Conservation (phyloP, 2,113 vertebrate species). For the Azemiops feae region DNA sequence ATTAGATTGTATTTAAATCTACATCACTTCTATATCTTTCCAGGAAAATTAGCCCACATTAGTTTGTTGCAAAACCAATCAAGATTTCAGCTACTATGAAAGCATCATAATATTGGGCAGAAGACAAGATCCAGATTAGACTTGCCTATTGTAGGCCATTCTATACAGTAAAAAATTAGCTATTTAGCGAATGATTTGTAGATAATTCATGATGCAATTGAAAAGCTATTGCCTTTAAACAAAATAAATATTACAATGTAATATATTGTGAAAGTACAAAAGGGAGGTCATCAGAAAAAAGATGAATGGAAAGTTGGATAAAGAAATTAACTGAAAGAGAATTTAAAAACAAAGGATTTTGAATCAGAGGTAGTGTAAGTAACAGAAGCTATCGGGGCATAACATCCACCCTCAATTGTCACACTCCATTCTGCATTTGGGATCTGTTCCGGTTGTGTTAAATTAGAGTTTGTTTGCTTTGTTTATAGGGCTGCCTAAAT, state of each 20-base stretch:
- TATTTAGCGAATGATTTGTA: neutral
- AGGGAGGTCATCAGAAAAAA: neutral
- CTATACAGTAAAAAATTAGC: neutral
- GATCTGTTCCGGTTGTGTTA: neutral
- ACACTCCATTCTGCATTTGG: neutral
- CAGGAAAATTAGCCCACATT: neutral
- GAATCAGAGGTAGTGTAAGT: neutral
- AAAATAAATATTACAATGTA: neutral
- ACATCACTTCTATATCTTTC: neutral
- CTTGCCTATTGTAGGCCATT: neutral
- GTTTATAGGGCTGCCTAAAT: neutral
- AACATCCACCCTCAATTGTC: neutral
- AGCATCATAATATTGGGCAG: neutral
- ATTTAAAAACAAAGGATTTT: neutral
- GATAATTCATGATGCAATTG: neutral
- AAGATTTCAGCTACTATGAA: slow-evolving; percentile 22
- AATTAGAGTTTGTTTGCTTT: neutral
- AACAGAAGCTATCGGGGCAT: neutral
- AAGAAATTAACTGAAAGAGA: neutral
- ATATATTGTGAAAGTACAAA: neutral
- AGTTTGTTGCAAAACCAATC: neutral
- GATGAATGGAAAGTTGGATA: neutral
- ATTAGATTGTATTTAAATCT: neutral
- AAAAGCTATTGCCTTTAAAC: neutral
- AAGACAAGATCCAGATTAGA: neutral